These are phyloP conservation scores for Exaiptasia diaphana DNA, from an alignment of 64 coral and sea anemone genomes.

Conservation along the genomic window DNA sequence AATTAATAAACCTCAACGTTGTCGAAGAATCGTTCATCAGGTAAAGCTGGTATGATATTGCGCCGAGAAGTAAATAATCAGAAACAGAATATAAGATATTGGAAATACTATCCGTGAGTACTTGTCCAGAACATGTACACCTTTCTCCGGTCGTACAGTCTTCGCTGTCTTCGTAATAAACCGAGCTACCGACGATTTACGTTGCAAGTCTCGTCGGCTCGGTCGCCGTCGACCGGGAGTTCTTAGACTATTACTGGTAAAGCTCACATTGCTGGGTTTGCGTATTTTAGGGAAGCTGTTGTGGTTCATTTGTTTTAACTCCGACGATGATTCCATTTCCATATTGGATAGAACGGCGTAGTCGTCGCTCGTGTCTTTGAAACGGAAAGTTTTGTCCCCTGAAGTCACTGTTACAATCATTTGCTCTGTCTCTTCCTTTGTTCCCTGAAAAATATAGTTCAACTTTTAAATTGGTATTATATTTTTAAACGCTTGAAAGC, in stretches of 20 bases:
- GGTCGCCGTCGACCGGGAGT: constrained; percentile 5
- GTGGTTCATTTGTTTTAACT: neutral
- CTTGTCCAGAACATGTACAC: constrained; percentile 37
- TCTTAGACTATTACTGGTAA: neutral
- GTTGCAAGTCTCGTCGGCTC: constrained; percentile 16
- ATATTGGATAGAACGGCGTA: neutral
- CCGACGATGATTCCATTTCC: neutral
- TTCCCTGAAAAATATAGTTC: neutral
- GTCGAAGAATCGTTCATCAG: too few species aligned
- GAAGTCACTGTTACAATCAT: constrained; percentile 38
- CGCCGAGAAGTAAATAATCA: constrained; percentile 42
- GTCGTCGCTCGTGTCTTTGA: constrained; percentile 2
- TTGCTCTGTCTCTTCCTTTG: neutral
- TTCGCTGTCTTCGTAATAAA: constrained; percentile 57
- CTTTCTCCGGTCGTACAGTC: constrained; percentile 29
- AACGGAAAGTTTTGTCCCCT: constrained; percentile 48
- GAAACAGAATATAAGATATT: constrained; percentile 38
- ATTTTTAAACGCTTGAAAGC: too few species aligned
- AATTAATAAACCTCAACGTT: too few species aligned
- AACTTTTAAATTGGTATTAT: too few species aligned
- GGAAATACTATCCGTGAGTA: constrained; percentile 51
- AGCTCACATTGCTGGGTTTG: neutral
- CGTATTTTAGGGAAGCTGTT: neutral
- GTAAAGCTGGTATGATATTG: neutral
- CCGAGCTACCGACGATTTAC: constrained; percentile 43